Evolutionary conservation across 2,797 vertebrate genomes (phyloP), one percentile per base, ranked within the genome.

Genomic region (Channa striata): DNA sequence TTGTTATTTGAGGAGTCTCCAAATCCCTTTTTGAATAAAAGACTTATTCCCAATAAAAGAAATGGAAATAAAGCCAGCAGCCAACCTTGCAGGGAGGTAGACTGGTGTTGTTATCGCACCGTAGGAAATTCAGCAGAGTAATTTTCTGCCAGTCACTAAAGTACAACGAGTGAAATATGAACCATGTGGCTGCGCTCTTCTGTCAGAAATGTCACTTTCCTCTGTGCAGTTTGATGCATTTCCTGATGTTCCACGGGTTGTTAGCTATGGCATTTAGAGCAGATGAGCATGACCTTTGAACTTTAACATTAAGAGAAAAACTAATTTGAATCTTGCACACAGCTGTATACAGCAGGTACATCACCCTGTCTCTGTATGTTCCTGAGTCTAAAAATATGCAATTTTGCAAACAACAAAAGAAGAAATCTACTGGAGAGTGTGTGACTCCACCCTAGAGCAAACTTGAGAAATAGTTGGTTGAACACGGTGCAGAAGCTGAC

Each of bases 261-360:
- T 37, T n/a, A 51, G 30, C 70, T 30, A 20, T 88, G 88, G 78
- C 84, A 84, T 90, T 91, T 89, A 89, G 40, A 86, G 68, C 74
- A 71, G 56, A 69, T 51, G 83, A 65, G 69, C 36, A 1, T 77
- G 81, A 88, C 84, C 87, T 89, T 87, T 91, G 74, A 86, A 72
- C 36, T 4, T 74, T 69, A 51, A 74, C 73, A 61, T 79, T 54
- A 59, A 75, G 52, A 73, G 44, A 77, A 69, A 62, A 72, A 57
- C 59, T 72, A 1, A 84, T 87, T 87, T 87, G 79, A 89, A 89
- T 89, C 11, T 72, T 83, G 83, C 85, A 84, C 66, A 34, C 56
- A 20, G 68, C 81, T 77, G 77, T 78, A 78, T 87, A 77, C 67
- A 76, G 69, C 49, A 60, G 16, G 30, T 23, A 52, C 62, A 61